A percentile compares a stretch with the other conserved stretches of the same genome.
Conservation (phyloP, 2,113 vertebrate species). For the Pelusios castaneus region DNA sequence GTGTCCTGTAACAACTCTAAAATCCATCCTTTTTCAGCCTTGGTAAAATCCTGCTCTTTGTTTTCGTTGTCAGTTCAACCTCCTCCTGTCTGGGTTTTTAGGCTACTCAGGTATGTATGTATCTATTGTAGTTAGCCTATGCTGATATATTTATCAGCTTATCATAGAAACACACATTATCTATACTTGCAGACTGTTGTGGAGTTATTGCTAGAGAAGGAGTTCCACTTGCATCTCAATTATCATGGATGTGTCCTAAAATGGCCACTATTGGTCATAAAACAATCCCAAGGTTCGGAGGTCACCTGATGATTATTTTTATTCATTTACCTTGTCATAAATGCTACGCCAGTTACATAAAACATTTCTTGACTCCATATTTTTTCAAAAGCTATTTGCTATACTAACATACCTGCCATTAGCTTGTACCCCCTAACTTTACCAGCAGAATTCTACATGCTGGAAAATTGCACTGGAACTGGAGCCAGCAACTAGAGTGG, state of each 20-base stretch:
- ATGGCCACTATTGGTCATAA: not conserved
- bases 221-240: fast-evolving
- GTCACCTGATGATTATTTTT: not conserved
- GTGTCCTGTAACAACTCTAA: no score
- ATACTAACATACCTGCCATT: not conserved
- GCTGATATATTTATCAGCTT: no score
- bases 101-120: no score
- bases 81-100: no score
- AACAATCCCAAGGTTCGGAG: not conserved
- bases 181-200: not conserved
- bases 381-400: not conserved
- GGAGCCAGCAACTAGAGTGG: not conserved
- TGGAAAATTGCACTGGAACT: not conserved
- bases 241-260: not conserved
- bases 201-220: not conserved
- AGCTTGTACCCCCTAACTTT: not conserved
- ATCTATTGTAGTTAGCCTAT: no score
- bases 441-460: not conserved
- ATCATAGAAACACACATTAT: not conserved
- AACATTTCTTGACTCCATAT: not conserved
- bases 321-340: not conserved
- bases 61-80: no score
- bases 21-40: no score
- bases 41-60: no score
- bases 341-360: not conserved